Evolutionary conservation across 2,888 invertebrate genomes (phyloP).

Genomic region (Blastobasis lacticolella): DNA sequence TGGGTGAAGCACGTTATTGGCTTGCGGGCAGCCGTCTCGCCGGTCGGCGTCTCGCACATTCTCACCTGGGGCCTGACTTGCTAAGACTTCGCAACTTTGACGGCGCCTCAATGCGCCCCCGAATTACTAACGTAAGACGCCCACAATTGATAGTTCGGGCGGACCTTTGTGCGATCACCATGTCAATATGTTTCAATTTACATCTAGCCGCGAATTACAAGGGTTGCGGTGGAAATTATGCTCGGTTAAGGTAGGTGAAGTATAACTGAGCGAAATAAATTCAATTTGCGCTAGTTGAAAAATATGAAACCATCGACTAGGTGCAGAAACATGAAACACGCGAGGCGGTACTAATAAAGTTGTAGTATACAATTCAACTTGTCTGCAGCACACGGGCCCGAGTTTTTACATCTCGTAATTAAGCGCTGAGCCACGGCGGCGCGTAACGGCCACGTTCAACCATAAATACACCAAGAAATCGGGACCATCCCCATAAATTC

Average conservation of each 20-base stretch:
- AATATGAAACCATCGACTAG: too few relatives aligned
- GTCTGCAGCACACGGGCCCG: constrained; percentile 19
- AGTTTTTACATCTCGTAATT: constrained; percentile 61
- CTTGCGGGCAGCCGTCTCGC: constrained; percentile 61
- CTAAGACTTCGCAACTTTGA: constrained; percentile 70
- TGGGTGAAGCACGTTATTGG: constrained; percentile 43
- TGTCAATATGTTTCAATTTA: too few relatives aligned
- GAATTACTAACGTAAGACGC: constrained; percentile 48
- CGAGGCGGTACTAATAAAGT: too few relatives aligned
- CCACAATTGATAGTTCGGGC: constrained; percentile 45
- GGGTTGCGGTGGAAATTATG: too few relatives aligned
- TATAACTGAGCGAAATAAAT: too few relatives aligned
- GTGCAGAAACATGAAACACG: too few relatives aligned
- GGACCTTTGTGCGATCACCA: too few relatives aligned
- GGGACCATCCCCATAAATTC: constrained; percentile 73
- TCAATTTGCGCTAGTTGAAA: too few relatives aligned
- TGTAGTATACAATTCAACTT: constrained; percentile 19
- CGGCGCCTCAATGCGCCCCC: constrained; percentile 39
- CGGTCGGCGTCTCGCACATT: constrained; percentile 72
- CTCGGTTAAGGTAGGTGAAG: too few relatives aligned
- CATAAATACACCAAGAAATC: constrained; percentile 72
- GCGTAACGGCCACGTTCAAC: constrained; percentile 61
- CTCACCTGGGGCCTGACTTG: constrained; percentile 68
- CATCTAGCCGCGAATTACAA: too few relatives aligned
- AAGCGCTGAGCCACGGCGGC: constrained; percentile 54